A percentile compares a stretch with the other conserved stretches of the same genome.
Conservation (phyloP, 2,113 vertebrate genomes). For the Nycticebus coucang region DNA sequence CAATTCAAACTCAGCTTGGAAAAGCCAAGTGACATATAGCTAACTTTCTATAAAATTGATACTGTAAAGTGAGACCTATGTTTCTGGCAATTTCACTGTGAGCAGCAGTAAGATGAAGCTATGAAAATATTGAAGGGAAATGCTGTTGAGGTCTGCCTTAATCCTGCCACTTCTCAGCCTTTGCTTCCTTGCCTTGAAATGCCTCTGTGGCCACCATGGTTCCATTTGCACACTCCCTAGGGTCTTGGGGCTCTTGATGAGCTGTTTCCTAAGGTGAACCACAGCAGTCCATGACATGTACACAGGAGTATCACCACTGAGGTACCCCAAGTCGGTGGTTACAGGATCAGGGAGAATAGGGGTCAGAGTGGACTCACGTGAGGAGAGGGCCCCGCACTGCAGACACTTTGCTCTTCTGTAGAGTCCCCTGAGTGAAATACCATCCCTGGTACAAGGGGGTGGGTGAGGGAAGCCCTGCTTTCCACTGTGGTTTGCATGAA, state of each 20-base stretch:
- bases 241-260: neutral
- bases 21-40: constrained; percentile 42
- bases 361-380: neutral
- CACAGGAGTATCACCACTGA: neutral
- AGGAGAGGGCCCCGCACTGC: neutral
- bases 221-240: neutral
- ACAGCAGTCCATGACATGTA: neutral
- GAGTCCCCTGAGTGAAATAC: neutral
- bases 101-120: constrained; percentile 58
- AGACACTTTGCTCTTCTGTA: neutral
- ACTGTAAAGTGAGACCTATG: neutral
- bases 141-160: constrained; percentile 8
- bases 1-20: constrained; percentile 52
- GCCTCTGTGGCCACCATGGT: neutral
- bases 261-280: neutral
- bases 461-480: neutral
- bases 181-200: neutral
- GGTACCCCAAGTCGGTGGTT: neutral
- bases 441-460: neutral
- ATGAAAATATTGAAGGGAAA: constrained; percentile 55
- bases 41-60: constrained; percentile 49
- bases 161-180: neutral
- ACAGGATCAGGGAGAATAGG: neutral
- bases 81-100: constrained; percentile 9
- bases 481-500: neutral